phyloP scores from a whole-genome alignment of 2,113 vertebrate genomes.

The Meleagris gallopavo region DNA sequence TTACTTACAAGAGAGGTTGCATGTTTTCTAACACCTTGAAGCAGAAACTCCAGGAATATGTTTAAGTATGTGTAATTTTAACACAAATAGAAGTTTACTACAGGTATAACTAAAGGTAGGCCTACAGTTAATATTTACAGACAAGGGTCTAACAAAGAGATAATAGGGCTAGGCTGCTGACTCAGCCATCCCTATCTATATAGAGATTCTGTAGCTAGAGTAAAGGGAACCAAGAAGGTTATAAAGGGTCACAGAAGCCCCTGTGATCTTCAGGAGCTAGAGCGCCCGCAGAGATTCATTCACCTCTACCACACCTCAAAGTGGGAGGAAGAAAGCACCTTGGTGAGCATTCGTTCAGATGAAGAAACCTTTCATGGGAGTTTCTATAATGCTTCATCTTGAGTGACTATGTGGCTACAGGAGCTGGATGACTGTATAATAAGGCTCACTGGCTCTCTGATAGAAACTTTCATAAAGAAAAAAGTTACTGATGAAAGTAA shows the following conservation, averaged over 20 bases:
- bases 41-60: accelerated
- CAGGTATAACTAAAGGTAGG: accelerated
- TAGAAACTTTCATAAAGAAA: slow-evolving; percentile 70
- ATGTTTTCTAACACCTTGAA: background rate
- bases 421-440: slow-evolving; percentile 69
- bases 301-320: slow-evolving; percentile 41
- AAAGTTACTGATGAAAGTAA: slow-evolving; percentile 79
- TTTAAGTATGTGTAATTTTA: background rate
- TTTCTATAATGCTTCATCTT: slow-evolving; percentile 49
- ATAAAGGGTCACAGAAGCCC: slow-evolving; percentile 3
- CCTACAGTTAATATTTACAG: background rate
- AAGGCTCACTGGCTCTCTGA: slow-evolving; percentile 38
- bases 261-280: slow-evolving; percentile 56
- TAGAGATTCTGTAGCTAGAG: background rate
- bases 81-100: background rate
- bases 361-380: slow-evolving; percentile 57
- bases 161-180: slow-evolving; percentile 35
- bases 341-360: slow-evolving; percentile 52
- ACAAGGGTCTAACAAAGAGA: background rate
- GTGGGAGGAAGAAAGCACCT: slow-evolving; percentile 77
- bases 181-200: slow-evolving; percentile 11
- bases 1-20: background rate
- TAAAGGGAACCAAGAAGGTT: slow-evolving; percentile 40
- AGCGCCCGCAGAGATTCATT: slow-evolving; percentile 30
- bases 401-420: slow-evolving; percentile 10